phyloP scores from a whole-genome alignment of 2,888 invertebrate genomes.

The Amphipyra tragopoginis region DNA sequence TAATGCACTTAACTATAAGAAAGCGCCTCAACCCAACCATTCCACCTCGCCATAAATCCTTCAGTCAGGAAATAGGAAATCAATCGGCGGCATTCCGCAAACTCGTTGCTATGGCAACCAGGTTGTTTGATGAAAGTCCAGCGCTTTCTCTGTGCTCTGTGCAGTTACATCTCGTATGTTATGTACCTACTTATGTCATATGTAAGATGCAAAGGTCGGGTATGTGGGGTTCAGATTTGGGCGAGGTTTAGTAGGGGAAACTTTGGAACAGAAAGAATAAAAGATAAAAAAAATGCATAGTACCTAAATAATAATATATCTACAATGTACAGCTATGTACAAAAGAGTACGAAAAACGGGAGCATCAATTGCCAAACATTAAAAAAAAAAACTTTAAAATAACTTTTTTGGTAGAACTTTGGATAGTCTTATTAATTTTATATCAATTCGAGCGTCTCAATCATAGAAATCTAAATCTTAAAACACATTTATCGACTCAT shows the following conservation, averaged over 20 bases:
- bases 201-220: slow-evolving; percentile 21
- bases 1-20: too few relatives aligned
- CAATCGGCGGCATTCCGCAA: slow-evolving; percentile 52
- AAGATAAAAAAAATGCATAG: background rate
- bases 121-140: slow-evolving; percentile 55
- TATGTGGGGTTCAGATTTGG: background rate
- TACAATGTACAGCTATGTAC: too few relatives aligned
- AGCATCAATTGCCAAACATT: too few relatives aligned
- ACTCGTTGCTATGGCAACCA: slow-evolving; percentile 50
- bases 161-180: slow-evolving; percentile 36
- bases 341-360: too few relatives aligned
- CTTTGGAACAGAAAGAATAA: background rate
- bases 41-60: slow-evolving; percentile 50
- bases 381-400: too few relatives aligned
- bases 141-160: slow-evolving; percentile 54
- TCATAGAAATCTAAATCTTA: too few relatives aligned
- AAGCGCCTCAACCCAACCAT: too few relatives aligned
- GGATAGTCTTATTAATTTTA: too few relatives aligned
- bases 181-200: slow-evolving; percentile 6
- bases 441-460: too few relatives aligned
- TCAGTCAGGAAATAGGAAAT: slow-evolving; percentile 55
- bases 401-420: too few relatives aligned
- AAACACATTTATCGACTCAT: too few relatives aligned
- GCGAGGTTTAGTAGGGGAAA: background rate
- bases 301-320: too few relatives aligned